A percentile compares a stretch with the other conserved stretches of the same genome.
These are phyloP conservation scores for Copidosoma aretas DNA, from an alignment of 2,888 invertebrate genomes.

Conservation along the genomic window DNA sequence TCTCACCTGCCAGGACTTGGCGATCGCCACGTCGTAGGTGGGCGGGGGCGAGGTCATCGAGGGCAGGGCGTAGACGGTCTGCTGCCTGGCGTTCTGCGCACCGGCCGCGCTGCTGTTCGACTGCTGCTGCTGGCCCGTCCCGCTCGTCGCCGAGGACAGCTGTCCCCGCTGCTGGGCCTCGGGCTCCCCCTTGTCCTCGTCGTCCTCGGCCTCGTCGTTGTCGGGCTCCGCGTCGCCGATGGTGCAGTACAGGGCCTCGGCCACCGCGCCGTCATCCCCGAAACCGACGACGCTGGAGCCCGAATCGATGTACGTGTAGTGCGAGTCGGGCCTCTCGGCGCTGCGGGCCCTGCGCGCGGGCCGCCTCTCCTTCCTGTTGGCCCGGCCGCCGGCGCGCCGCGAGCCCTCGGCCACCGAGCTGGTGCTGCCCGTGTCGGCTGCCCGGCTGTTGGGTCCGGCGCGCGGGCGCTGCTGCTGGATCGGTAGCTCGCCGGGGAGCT, in stretches of 20 bases:
- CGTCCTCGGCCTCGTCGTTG: not conserved
- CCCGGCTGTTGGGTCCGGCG: slow-evolving; percentile 47
- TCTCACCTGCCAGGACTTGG: slow-evolving; percentile 58
- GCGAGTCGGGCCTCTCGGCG: slow-evolving; percentile 57
- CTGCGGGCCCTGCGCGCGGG: slow-evolving; percentile 57
- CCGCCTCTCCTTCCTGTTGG: slow-evolving; percentile 53
- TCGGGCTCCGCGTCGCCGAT: slow-evolving; percentile 47
- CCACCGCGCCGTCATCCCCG: slow-evolving; percentile 51
- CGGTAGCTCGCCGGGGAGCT: slow-evolving; percentile 46
- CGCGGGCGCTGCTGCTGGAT: slow-evolving; percentile 34
- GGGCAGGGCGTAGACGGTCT: slow-evolving; percentile 54
- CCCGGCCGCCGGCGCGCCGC: slow-evolving; percentile 38
- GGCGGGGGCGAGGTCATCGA: slow-evolving; percentile 61
- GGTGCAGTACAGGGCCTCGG: slow-evolving; percentile 56
- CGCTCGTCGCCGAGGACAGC: slow-evolving; percentile 34
- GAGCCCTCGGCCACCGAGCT: slow-evolving; percentile 50
- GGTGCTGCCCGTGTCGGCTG: slow-evolving; percentile 51
- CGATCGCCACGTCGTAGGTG: slow-evolving; percentile 60
- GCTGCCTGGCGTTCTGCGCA: slow-evolving; percentile 47
- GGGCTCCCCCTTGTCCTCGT: not conserved
- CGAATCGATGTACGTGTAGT: slow-evolving; percentile 60
- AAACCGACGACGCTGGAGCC: slow-evolving; percentile 52
- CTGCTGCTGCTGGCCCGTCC: slow-evolving; percentile 34
- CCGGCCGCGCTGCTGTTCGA: slow-evolving; percentile 7
- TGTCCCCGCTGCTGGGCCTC: slow-evolving; percentile 24